These are phyloP conservation scores for Chironomus striatipennis DNA, from an alignment of 1,140 invertebrate genomes.

Conservation along the genomic window DNA sequence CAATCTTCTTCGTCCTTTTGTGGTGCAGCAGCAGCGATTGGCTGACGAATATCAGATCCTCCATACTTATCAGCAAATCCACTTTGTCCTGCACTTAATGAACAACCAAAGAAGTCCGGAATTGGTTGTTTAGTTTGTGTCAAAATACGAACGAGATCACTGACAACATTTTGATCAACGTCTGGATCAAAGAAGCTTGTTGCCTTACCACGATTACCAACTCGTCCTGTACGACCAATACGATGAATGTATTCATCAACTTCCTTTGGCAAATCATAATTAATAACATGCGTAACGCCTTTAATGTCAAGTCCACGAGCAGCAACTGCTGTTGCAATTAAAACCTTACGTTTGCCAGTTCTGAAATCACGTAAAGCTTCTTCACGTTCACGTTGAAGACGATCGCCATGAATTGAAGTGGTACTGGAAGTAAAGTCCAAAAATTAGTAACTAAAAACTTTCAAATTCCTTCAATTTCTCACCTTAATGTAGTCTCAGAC, in stretches of 20 bases:
- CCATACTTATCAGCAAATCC: slow-evolving; percentile 41
- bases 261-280: slow-evolving; percentile 79
- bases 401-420: slow-evolving; percentile 90
- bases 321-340: slow-evolving; percentile 91
- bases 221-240: slow-evolving; percentile 88
- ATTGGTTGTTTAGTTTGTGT: slow-evolving; percentile 52
- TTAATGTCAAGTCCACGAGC: slow-evolving; percentile 72
- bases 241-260: slow-evolving; percentile 94
- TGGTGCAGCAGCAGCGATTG: neutral
- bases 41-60: slow-evolving; percentile 44
- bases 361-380: slow-evolving; percentile 77
- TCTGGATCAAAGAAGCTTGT: slow-evolving; percentile 76
- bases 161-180: slow-evolving; percentile 50
- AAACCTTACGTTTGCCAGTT: slow-evolving; percentile 57
- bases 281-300: slow-evolving; percentile 79
- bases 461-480: neutral
- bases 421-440: slow-evolving; percentile 44
- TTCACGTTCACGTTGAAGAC: slow-evolving; percentile 82
- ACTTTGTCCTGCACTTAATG: slow-evolving; percentile 35
- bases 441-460: slow-evolving; percentile 27
- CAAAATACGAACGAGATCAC: slow-evolving; percentile 62
- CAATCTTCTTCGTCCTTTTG: slow-evolving; percentile 5
- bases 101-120: slow-evolving; percentile 50
- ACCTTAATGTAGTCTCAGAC: slow-evolving; percentile 47
- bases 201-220: slow-evolving; percentile 83